Percentiles rank a stretch among this genome's conserved stretches.
These are phyloP conservation scores for Pocillopora verrucosa DNA, from an alignment of 64 coral and sea anemone species.

Conservation along the genomic window DNA sequence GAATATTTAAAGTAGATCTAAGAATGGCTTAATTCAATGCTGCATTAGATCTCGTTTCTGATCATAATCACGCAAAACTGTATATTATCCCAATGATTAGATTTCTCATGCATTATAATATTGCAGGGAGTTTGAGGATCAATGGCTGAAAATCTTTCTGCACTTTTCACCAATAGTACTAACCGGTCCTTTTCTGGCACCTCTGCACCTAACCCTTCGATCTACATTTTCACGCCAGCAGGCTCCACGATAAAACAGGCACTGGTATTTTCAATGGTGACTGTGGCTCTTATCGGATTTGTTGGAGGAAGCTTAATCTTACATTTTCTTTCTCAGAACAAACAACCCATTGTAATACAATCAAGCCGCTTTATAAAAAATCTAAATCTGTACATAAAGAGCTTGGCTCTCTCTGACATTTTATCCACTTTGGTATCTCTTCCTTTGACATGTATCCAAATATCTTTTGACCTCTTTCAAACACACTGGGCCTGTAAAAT, in stretches of 20 bases:
- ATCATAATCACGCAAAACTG: no score
- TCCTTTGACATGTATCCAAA: not conserved
- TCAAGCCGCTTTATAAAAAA: not conserved
- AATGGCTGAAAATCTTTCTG: not conserved
- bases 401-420: constrained; percentile 6
- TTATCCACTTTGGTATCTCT: not conserved
- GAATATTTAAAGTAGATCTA: no score
- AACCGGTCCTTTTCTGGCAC: not conserved
- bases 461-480: not conserved
- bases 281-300: not conserved
- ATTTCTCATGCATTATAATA: no score
- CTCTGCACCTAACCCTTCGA: not conserved
- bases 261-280: not conserved
- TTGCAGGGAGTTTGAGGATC: no score
- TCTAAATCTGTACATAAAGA: not conserved
- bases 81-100: no score
- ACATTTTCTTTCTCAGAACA: not conserved
- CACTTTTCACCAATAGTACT: no score
- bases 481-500: not conserved
- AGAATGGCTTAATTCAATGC: no score
- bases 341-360: not conserved
- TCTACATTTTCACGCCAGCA: not conserved
- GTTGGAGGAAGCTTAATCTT: not conserved
- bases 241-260: not conserved
- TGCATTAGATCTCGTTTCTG: no score